Evolutionary conservation across 2,797 vertebrate species (phyloP).

Genomic region (Pangasius sanitwongsei): DNA sequence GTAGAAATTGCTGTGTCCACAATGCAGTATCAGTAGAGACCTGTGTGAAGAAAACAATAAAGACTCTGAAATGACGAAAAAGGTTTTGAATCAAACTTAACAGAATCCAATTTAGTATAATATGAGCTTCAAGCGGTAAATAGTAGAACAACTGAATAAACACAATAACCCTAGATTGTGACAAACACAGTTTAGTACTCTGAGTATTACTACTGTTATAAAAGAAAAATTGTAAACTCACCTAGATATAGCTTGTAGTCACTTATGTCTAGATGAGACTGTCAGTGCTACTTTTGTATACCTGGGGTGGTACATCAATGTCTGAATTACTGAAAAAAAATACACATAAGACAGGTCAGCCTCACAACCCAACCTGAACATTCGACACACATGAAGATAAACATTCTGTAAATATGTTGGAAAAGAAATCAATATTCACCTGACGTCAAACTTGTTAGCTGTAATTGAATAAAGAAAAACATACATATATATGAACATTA

Average conservation of each 20-base stretch:
- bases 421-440: constrained; percentile 57
- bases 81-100: background rate
- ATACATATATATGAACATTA: background rate
- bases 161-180: background rate
- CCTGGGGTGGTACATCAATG: constrained; percentile 61
- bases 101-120: background rate
- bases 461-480: constrained; percentile 26
- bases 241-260: constrained; percentile 18
- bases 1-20: background rate
- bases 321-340: constrained; percentile 68
- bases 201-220: background rate
- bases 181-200: background rate
- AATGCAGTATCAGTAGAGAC: background rate
- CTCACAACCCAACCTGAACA: background rate
- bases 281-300: constrained; percentile 72
- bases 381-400: background rate
- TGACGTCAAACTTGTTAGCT: constrained; percentile 70
- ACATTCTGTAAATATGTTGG: background rate
- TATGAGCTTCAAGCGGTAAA: background rate
- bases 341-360: background rate
- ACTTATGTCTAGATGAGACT: constrained; percentile 68
- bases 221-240: background rate
- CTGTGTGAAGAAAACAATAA: constrained; percentile 16
- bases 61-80: background rate
- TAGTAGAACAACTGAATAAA: too few relatives aligned